Percentiles rank a stretch among this genome's conserved stretches.
Evolutionary conservation across 2,797 vertebrate species (phyloP).

Genomic region (Labroides dimidiatus): DNA sequence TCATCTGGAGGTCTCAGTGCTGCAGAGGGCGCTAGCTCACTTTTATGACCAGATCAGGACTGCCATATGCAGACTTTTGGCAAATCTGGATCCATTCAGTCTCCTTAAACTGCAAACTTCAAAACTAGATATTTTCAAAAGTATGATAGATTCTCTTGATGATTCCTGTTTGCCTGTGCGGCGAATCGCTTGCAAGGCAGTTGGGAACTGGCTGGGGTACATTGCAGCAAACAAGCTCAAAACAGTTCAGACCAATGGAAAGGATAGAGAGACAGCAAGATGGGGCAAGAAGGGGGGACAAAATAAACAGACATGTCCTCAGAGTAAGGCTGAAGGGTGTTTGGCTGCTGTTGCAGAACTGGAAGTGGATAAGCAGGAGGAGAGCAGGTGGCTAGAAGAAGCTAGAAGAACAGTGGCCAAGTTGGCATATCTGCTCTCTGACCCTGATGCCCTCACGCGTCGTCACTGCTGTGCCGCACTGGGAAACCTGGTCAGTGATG

Average conservation of each 20-base stretch:
- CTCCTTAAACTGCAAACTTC: slow-evolving; percentile 5
- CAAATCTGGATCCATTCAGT: slow-evolving; percentile 77
- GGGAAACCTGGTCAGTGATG: slow-evolving; percentile 83
- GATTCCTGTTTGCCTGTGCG: slow-evolving; percentile 75
- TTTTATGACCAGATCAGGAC: slow-evolving; percentile 82
- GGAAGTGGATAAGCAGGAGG: slow-evolving; percentile 27
- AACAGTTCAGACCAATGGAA: slow-evolving; percentile 12
- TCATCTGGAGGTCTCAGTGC: slow-evolving; percentile 67
- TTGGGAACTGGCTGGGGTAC: slow-evolving; percentile 81
- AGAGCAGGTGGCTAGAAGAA: slow-evolving; percentile 70
- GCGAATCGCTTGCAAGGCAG: slow-evolving; percentile 75
- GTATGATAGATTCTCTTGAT: slow-evolving; percentile 66
- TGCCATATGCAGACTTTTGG: slow-evolving; percentile 87
- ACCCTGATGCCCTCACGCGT: slow-evolving; percentile 84
- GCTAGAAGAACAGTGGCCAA: slow-evolving; percentile 69
- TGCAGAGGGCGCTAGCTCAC: slow-evolving; percentile 83
- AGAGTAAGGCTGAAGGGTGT: slow-evolving; percentile 17
- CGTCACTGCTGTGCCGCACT: slow-evolving; percentile 87
- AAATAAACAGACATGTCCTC: slow-evolving; percentile 22
- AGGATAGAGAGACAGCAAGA: not conserved
- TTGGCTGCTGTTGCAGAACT: slow-evolving; percentile 13
- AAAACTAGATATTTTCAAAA: slow-evolving; percentile 66
- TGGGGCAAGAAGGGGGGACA: slow-evolving; percentile 32
- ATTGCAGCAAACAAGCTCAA: slow-evolving; percentile 47
- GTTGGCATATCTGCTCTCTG: slow-evolving; percentile 81